phyloP scores from a whole-genome alignment of 2,113 vertebrate species.

The Catharus minimus region DNA sequence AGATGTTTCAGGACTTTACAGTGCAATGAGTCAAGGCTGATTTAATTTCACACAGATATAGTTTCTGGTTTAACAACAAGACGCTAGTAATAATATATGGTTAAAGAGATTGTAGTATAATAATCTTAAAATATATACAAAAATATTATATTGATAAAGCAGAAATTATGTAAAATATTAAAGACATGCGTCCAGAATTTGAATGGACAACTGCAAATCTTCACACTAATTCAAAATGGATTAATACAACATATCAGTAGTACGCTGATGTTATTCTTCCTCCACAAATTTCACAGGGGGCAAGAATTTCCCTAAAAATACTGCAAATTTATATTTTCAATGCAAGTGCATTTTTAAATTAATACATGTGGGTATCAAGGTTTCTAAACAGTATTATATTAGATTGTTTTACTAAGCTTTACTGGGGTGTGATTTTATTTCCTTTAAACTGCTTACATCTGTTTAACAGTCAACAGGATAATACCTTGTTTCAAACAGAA shows the following conservation, averaged over 20 bases:
- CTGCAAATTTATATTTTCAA: constrained; percentile 65
- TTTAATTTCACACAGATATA: background rate
- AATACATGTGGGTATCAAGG: constrained; percentile 64
- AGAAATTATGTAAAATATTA: background rate
- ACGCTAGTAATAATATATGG: background rate
- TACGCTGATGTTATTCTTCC: background rate
- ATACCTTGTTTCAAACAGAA: background rate
- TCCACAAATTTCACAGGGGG: constrained; percentile 44
- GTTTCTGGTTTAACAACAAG: background rate
- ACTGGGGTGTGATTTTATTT: background rate
- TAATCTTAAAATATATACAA: background rate
- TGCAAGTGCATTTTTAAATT: constrained; percentile 26
- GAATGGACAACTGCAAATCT: background rate
- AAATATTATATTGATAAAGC: background rate
- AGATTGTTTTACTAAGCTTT: background rate
- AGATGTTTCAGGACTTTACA: background rate
- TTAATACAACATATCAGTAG: background rate
- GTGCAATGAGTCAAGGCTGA: background rate
- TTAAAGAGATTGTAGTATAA: background rate
- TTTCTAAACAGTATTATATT: constrained; percentile 38
- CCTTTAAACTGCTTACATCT: background rate
- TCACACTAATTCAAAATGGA: rapidly evolving
- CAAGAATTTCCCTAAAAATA: constrained; percentile 40
- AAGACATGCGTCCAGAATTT: background rate
- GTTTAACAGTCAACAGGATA: background rate